Evolutionary conservation across 1,140 invertebrate species (phyloP).

Genomic region (Wiebesia pumilae): DNA sequence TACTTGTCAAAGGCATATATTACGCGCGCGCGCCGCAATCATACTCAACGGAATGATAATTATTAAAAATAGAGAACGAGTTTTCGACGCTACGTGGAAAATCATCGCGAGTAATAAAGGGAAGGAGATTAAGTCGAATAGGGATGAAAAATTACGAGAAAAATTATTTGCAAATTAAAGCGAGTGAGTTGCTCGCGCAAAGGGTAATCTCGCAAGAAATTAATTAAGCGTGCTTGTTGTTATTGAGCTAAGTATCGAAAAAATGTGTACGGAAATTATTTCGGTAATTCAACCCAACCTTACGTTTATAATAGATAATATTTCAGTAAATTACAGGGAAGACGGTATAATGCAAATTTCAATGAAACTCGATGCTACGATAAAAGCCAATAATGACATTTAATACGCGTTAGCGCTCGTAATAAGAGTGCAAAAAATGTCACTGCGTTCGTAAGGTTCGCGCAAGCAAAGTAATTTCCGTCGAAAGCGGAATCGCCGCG

Average conservation of each 20-base stretch:
- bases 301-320: neutral
- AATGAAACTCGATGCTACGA: neutral
- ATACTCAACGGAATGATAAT: neutral
- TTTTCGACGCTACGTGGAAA: neutral
- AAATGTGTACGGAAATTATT: neutral
- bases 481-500: neutral
- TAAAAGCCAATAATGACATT: neutral
- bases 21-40: neutral
- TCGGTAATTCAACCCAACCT: neutral
- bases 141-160: neutral
- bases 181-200: neutral
- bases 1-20: slow-evolving; percentile 3
- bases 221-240: neutral
- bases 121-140: neutral
- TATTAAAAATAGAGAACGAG: slow-evolving; percentile 14
- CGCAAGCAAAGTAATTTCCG: neutral
- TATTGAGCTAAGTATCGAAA: neutral
- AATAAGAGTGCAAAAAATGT: neutral
- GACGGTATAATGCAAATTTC: neutral
- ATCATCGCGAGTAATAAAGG: neutral
- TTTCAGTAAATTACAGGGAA: neutral
- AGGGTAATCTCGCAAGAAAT: neutral
- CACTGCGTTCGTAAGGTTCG: neutral
- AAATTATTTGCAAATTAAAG: neutral
- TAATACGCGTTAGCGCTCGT: neutral